These are phyloP conservation scores for Shinisaurus crocodilurus DNA, from an alignment of 2,113 vertebrate genomes.

Conservation along the genomic window DNA sequence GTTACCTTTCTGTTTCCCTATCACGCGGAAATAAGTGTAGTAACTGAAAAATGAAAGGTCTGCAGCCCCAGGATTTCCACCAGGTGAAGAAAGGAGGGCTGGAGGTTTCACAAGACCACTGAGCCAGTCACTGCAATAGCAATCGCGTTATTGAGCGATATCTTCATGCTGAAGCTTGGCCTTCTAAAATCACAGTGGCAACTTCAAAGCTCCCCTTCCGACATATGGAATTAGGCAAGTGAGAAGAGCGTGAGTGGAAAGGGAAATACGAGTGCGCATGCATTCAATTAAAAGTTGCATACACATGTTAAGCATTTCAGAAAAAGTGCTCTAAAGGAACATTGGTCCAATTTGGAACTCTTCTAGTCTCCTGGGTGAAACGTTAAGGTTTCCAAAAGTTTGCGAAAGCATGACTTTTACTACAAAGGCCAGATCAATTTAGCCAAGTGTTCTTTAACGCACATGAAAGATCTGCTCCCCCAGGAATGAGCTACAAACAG, in stretches of 20 bases:
- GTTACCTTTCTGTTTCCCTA: not conserved
- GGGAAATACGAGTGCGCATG: not conserved
- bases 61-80: not conserved
- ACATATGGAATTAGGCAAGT: conserved; percentile 36
- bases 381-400: not conserved
- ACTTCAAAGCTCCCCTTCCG: conserved; percentile 19
- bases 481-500: conserved; percentile 24
- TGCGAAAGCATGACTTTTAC: not conserved
- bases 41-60: conserved; percentile 10
- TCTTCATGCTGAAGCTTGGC: conserved; percentile 5
- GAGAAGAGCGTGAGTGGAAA: conserved; percentile 20
- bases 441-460: conserved; percentile 23
- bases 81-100: not conserved
- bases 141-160: not conserved
- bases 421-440: not conserved
- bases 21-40: conserved; percentile 10
- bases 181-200: conserved; percentile 41
- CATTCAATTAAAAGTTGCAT: conserved; percentile 31
- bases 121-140: not conserved
- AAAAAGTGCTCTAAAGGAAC: conserved; percentile 25
- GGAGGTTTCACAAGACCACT: conserved; percentile 16
- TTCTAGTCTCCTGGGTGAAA: conserved; percentile 8
- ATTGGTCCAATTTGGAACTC: conserved; percentile 7
- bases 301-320: not conserved
- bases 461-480: conserved; percentile 3